phyloP scores from a whole-genome alignment of 2,888 invertebrate species.

The Calliphora vomitoria region DNA sequence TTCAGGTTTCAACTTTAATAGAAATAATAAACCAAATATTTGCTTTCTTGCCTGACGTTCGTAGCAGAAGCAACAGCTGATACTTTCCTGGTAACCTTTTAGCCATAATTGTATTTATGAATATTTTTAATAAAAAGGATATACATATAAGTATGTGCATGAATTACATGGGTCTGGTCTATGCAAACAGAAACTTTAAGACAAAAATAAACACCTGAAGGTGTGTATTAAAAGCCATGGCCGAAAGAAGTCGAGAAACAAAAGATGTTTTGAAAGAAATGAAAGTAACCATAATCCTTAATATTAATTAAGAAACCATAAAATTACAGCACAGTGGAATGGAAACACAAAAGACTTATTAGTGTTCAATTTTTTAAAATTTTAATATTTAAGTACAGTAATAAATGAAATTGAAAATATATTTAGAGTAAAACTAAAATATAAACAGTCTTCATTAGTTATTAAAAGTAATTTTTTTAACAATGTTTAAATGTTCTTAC shows the following conservation, averaged over 20 bases:
- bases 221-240: conserved; percentile 1
- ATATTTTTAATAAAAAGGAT: conserved; percentile 36
- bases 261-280: conserved; percentile 9
- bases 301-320: conserved; percentile 49
- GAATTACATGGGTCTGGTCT: conserved; percentile 6
- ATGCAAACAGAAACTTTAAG: neutral
- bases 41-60: neutral
- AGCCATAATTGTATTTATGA: conserved; percentile 66
- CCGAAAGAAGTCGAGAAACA: neutral
- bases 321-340: conserved; percentile 35
- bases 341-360: neutral
- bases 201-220: conserved; percentile 38
- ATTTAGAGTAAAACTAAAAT: no score
- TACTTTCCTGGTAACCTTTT: conserved; percentile 3
- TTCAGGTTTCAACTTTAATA: conserved; percentile 21
- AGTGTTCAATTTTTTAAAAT: no score
- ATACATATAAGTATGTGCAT: neutral
- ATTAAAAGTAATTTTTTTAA: no score
- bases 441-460: no score
- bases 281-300: conserved; percentile 36
- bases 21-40: conserved; percentile 33
- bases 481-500: no score
- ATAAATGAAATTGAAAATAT: no score
- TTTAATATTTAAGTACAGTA: no score
- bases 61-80: conserved; percentile 37